phyloP scores from a whole-genome alignment of 2,113 vertebrate species.

The Setophaga coronata region DNA sequence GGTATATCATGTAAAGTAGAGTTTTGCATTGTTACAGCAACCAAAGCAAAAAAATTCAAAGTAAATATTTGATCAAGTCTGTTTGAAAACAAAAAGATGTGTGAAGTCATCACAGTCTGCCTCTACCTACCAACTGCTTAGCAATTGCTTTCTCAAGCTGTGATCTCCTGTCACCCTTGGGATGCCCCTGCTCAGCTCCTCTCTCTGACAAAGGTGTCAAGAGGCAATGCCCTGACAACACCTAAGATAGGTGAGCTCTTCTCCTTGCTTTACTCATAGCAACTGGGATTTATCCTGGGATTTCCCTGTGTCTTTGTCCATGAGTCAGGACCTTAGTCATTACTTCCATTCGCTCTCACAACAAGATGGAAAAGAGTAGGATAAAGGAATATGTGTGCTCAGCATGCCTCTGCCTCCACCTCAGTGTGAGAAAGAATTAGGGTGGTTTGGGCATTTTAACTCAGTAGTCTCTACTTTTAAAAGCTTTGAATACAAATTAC shows the following conservation, averaged over 20 bases:
- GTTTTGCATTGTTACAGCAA: neutral
- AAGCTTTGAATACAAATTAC: neutral
- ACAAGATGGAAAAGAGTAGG: neutral
- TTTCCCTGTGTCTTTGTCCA: neutral
- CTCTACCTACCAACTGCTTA: neutral
- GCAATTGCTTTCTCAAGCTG: neutral
- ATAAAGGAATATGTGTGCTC: neutral
- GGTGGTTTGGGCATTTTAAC: neutral
- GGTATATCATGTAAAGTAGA: constrained; percentile 2
- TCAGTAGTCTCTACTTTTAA: neutral
- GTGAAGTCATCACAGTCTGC: neutral
- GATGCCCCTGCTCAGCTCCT: neutral
- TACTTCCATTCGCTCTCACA: neutral
- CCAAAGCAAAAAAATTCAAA: constrained; percentile 7
- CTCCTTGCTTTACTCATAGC: neutral
- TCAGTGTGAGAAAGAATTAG: neutral
- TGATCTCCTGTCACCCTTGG: neutral
- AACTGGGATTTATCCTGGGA: neutral
- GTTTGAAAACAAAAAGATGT: neutral
- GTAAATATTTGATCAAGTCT: neutral
- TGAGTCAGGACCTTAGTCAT: neutral
- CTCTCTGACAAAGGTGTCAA: neutral
- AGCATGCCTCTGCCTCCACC: neutral
- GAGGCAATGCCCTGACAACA: neutral
- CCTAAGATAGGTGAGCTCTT: neutral